Percentiles rank a stretch among this genome's conserved stretches.
Conservation (phyloP, 2,888 invertebrate species). For the Andrena hattorfiana region DNA sequence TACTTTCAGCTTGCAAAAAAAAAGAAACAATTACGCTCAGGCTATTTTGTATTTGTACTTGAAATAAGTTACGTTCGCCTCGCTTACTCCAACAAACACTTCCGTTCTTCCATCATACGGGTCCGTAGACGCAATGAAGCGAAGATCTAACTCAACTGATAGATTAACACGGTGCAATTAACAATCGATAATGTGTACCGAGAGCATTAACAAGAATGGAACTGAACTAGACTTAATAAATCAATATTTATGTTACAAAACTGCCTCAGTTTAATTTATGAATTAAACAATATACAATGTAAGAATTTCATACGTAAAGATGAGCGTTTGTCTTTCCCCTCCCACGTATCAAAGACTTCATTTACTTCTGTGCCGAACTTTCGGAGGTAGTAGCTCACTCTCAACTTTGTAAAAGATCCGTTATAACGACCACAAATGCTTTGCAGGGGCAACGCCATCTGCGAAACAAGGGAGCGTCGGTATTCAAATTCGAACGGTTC, state of each 20-base stretch:
- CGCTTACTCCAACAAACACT: not conserved
- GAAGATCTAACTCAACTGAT: not conserved
- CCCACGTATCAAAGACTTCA: not conserved
- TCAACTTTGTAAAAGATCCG: not conserved
- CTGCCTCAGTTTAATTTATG: conserved; percentile 38
- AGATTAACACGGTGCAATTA: conserved; percentile 17
- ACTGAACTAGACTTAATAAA: conserved; percentile 33
- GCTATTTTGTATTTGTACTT: not conserved
- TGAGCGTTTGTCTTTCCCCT: conserved; percentile 13
- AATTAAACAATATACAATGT: conserved; percentile 35
- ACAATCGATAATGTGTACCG: conserved; percentile 11
- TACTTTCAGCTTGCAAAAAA: not conserved
- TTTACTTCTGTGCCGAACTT: not conserved
- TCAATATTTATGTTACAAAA: conserved; percentile 39
- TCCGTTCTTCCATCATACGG: not conserved
- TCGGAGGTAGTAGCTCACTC: not conserved
- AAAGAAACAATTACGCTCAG: not conserved
- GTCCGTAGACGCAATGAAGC: not conserved
- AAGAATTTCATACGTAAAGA: conserved; percentile 25
- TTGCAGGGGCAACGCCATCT: too few species aligned
- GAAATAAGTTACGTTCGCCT: not conserved
- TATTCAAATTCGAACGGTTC: not conserved
- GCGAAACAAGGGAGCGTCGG: too few species aligned
- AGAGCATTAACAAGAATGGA: conserved; percentile 17
- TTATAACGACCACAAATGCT: not conserved